phyloP scores from a whole-genome alignment of 1,140 invertebrate species.

The Bombus turneri region DNA sequence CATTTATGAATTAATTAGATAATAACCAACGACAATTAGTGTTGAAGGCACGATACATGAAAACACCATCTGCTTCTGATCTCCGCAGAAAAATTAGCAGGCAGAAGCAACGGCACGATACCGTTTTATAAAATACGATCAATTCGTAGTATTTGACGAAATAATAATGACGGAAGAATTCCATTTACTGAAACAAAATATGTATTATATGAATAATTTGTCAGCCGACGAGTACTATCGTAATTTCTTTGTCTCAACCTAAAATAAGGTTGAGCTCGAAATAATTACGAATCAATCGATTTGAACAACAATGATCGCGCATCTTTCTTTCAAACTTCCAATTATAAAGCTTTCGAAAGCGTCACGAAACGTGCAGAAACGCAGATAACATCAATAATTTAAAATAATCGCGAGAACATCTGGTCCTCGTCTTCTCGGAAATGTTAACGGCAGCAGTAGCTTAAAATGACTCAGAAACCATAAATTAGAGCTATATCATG shows the following conservation, averaged over 20 bases:
- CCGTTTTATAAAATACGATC: neutral
- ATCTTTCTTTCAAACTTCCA: neutral
- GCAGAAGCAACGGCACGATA: constrained; percentile 1
- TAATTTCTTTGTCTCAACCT: neutral
- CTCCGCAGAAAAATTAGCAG: constrained; percentile 61
- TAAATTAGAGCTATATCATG: constrained; percentile 12
- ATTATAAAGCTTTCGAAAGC: neutral
- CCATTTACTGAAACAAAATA: neutral
- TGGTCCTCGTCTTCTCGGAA: constrained; percentile 28
- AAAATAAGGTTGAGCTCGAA: neutral
- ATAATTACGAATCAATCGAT: neutral
- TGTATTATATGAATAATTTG: too few relatives aligned
- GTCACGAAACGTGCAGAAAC: neutral
- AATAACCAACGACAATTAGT: constrained; percentile 74
- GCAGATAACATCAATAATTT: neutral
- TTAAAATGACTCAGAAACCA: constrained; percentile 25
- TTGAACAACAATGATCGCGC: neutral
- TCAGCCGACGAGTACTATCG: neutral
- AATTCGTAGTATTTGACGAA: constrained; percentile 22
- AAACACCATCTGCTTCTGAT: constrained; percentile 76
- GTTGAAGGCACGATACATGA: constrained; percentile 58
- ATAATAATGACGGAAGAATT: neutral
- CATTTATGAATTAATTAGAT: constrained; percentile 77
- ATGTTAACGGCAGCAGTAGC: neutral
- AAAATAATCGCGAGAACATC: constrained; percentile 9